A percentile compares a stretch with the other conserved stretches of the same genome.
Conservation (phyloP, 2,888 invertebrate genomes). For the Microplitis manilae region DNA sequence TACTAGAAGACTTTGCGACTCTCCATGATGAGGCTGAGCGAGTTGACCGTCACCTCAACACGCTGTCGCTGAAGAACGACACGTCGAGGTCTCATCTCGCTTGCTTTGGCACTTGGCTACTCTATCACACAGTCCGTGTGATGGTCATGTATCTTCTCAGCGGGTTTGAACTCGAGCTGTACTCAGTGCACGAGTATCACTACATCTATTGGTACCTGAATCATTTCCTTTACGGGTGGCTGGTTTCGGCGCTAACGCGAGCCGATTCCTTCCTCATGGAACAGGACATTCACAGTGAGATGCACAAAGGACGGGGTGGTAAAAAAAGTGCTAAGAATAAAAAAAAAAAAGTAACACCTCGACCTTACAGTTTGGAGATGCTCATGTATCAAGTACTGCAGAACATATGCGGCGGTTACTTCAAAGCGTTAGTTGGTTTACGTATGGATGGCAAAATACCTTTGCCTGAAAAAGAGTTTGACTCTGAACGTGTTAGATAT, state of each 20-base stretch:
- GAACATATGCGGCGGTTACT: slow-evolving; percentile 93
- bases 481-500: slow-evolving; percentile 94
- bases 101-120: slow-evolving; percentile 94
- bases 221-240: slow-evolving; percentile 95
- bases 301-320: slow-evolving; percentile 69
- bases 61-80: slow-evolving; percentile 79
- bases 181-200: slow-evolving; percentile 96
- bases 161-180: slow-evolving; percentile 95
- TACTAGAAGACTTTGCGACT: slow-evolving; percentile 91
- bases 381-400: slow-evolving; percentile 93
- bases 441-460: slow-evolving; percentile 89
- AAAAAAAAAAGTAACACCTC: slow-evolving; percentile 78
- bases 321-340: slow-evolving; percentile 77
- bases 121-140: slow-evolving; percentile 92
- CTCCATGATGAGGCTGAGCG: slow-evolving; percentile 96
- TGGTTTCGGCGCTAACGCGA: slow-evolving; percentile 90
- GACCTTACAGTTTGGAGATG: slow-evolving; percentile 87
- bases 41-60: slow-evolving; percentile 87
- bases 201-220: slow-evolving; percentile 97
- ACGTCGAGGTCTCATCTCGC: slow-evolving; percentile 82
- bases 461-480: slow-evolving; percentile 90
- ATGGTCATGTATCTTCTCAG: slow-evolving; percentile 96
- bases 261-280: slow-evolving; percentile 89
- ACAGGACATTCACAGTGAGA: slow-evolving; percentile 77
- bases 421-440: slow-evolving; percentile 90